Evolutionary conservation across 35 echinoderm and acorn worm species (phyloP).

Genomic region (Diadema setosum): DNA sequence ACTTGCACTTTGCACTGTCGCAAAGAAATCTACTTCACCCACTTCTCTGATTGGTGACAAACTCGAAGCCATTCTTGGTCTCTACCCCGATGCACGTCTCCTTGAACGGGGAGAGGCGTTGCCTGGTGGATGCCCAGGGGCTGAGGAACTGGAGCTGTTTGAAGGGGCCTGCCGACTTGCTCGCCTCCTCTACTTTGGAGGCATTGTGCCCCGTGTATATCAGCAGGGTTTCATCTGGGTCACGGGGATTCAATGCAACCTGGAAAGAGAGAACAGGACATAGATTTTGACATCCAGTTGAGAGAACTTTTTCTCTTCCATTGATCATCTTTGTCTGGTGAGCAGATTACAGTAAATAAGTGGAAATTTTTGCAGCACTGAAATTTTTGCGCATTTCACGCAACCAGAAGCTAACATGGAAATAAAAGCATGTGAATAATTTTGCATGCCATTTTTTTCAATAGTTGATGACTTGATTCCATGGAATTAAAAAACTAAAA

Average conservation of each 20-base stretch:
- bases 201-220: conserved; percentile 20
- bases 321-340: too few species aligned
- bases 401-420: too few species aligned
- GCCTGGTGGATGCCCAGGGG: conserved; percentile 30
- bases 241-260: conserved; percentile 3
- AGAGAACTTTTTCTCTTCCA: too few species aligned
- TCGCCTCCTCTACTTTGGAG: neutral
- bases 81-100: conserved; percentile 58
- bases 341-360: neutral
- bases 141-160: neutral
- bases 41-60: conserved; percentile 41
- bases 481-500: neutral
- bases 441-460: neutral
- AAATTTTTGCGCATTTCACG: too few species aligned
- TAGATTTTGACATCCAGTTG: too few species aligned
- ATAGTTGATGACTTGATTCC: too few species aligned
- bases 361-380: too few species aligned
- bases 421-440: too few species aligned
- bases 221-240: neutral
- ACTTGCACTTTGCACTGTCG: too few species aligned
- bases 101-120: conserved; percentile 57
- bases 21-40: neutral
- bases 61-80: neutral
- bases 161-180: neutral
- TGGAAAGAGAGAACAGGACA: neutral